Percentiles rank a stretch among this genome's conserved stretches.
Conservation (phyloP, 92 coral and sea anemone species). For the Porites divaricata region DNA sequence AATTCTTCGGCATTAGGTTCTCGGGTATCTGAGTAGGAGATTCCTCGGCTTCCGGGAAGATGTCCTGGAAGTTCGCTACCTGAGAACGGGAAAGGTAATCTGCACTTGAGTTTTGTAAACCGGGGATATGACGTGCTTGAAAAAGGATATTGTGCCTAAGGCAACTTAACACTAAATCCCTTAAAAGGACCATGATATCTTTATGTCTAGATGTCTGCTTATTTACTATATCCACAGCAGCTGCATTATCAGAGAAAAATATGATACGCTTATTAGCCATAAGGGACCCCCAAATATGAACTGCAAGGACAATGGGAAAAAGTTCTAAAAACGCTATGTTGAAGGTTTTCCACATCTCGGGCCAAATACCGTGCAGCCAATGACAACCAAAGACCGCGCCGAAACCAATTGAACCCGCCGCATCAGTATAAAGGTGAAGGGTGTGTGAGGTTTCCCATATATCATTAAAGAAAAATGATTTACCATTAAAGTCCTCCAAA, state of each 20-base stretch:
- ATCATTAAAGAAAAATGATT: too few relatives aligned
- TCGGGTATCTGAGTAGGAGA: conserved; percentile 3
- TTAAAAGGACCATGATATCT: too few relatives aligned
- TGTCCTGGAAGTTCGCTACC: background rate
- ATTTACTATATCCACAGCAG: conserved; percentile 18
- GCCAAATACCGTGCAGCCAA: conserved; percentile 19
- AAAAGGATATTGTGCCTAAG: conserved; percentile 8
- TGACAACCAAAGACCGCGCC: too few relatives aligned
- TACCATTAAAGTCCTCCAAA: too few relatives aligned
- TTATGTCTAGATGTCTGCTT: conserved; percentile 14
- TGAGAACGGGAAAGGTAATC: conserved; percentile 28
- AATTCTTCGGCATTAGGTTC: conserved; percentile 49
- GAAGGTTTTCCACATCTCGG: too few relatives aligned
- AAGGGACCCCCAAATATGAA: conserved; percentile 38
- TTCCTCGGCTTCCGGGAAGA: background rate
- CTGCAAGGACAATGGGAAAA: background rate
- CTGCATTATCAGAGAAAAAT: conserved; percentile 42
- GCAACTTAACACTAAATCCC: background rate
- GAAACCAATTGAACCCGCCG: too few relatives aligned
- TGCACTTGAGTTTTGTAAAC: conserved; percentile 17
- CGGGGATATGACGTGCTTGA: conserved; percentile 32
- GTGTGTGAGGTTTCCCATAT: too few relatives aligned
- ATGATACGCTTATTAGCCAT: background rate
- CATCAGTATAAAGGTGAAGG: too few relatives aligned
- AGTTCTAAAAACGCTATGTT: too few relatives aligned